Percentiles rank a stretch among this genome's conserved stretches.
These are phyloP conservation scores for Tinamus guttatus DNA, from an alignment of 2,113 vertebrate species.

Conservation along the genomic window DNA sequence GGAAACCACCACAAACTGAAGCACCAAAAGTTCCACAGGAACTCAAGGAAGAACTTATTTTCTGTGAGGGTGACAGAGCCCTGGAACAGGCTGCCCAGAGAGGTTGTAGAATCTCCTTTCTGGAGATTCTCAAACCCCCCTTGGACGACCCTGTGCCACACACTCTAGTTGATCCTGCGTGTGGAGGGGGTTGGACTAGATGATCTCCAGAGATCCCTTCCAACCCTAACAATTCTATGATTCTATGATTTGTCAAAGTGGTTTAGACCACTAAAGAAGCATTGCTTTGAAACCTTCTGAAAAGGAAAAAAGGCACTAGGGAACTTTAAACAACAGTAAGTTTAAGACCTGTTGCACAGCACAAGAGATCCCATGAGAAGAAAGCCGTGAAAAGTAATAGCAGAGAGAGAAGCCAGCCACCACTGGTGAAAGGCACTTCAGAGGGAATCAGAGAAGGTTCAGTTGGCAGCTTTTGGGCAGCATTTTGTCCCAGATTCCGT, in stretches of 20 bases:
- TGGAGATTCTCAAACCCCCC: too few relatives aligned
- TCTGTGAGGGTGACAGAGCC: too few relatives aligned
- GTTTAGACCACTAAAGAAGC: not conserved
- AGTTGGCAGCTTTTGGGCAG: not conserved
- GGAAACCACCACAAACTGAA: too few relatives aligned
- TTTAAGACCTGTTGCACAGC: not conserved
- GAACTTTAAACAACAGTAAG: constrained; percentile 31
- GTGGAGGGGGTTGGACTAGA: too few relatives aligned
- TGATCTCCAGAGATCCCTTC: too few relatives aligned
- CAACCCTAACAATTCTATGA: too few relatives aligned
- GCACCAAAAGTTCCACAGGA: too few relatives aligned
- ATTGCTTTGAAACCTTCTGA: constrained; percentile 25
- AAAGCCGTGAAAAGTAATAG: constrained; percentile 4
- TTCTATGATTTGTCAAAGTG: not conserved
- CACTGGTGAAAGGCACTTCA: not conserved
- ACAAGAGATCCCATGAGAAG: constrained; percentile 7
- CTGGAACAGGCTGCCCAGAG: too few relatives aligned
- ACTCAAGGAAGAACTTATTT: too few relatives aligned
- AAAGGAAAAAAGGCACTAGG: not conserved
- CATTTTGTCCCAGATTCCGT: not conserved
- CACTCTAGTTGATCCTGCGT: too few relatives aligned
- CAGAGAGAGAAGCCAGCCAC: not conserved
- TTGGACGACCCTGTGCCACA: too few relatives aligned
- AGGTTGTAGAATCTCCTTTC: too few relatives aligned
- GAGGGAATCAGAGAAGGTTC: not conserved